Base-by-base conservation (phyloP, 1,140 invertebrate species). In the Penaeus vannamei region DNA sequence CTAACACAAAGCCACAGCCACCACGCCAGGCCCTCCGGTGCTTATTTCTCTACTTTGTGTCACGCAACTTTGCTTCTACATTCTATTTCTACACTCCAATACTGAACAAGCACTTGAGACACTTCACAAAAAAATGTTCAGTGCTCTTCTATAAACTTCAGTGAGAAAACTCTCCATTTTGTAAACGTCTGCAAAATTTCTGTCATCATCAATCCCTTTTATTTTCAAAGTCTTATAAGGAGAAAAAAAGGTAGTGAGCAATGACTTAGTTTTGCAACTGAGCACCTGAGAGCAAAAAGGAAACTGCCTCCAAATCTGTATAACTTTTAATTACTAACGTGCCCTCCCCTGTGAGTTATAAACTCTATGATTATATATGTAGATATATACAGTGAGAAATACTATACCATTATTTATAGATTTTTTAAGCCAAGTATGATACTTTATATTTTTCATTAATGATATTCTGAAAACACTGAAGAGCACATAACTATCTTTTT, bases 1-100 rank as follows among this genome's bases (percentile, higher is more conserved):
- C 86, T 87, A 87, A 87, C 86, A 87, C 86, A 87, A 81, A 87
- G 86, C 86, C 86, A 80, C 86, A 64, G 86, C 62, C 86, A 87
- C 86, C 72, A 81, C 77, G 66, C 86, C 85, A 80, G 79, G 61
- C 86, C 77, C 79, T 53, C 86, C 59, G 83, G 83, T 84, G 83
- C 83, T 69, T 84, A 29, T 84, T 29, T 84, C 61, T 46, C 83
- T 84, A 84, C 83, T 84, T 46, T 14, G 36, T 46, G 29, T 66
- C 23, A 42, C 26, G 64, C 69, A 59, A 60, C 79, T 81, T 81
- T 84, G 62, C 62, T 84, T 84, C 62, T 84, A 84, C 83, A 66
- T 46, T 64, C 69, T 66, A 46, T 42, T 64, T 46, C 46, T 36
- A 84, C n/a, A 26, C 32, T 66, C 61, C 46, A 46, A 69, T 64